These are phyloP conservation scores for Telenomus remus DNA, from an alignment of 1,140 invertebrate species.

Conservation along the genomic window DNA sequence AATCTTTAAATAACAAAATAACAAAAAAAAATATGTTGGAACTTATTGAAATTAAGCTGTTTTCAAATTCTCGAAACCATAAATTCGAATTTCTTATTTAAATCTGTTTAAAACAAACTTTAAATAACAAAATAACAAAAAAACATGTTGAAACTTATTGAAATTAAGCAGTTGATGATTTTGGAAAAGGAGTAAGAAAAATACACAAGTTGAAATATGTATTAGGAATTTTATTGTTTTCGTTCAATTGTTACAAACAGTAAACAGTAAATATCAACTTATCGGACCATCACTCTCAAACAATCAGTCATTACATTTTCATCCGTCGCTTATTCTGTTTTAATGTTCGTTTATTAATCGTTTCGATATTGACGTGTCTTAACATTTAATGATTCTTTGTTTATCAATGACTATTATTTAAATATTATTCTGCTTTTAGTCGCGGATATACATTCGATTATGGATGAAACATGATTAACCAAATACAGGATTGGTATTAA, in stretches of 20 bases:
- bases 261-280: constrained; percentile 72
- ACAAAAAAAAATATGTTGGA: too few relatives aligned
- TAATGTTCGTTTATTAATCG: constrained; percentile 49
- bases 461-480: constrained; percentile 54
- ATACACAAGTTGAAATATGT: constrained; percentile 48
- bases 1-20: too few relatives aligned
- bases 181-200: background rate
- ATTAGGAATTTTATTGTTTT: constrained; percentile 74
- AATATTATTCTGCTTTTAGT: constrained; percentile 52
- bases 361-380: constrained; percentile 51
- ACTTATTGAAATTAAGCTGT: too few relatives aligned
- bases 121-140: too few relatives aligned
- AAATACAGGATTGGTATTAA: constrained; percentile 45
- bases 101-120: too few relatives aligned
- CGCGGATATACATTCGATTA: constrained; percentile 52
- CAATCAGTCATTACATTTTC: constrained; percentile 11
- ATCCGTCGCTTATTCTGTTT: constrained; percentile 30
- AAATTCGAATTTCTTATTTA: too few relatives aligned
- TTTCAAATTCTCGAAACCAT: too few relatives aligned
- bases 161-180: too few relatives aligned
- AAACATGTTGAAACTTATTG: too few relatives aligned
- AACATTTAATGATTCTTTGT: constrained; percentile 47
- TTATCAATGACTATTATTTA: constrained; percentile 52
- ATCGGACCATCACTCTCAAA: constrained; percentile 38
- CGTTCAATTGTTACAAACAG: constrained; percentile 71